A percentile compares a stretch with the other conserved stretches of the same genome.
phyloP scores from a whole-genome alignment of 1,140 invertebrate genomes.

The Euwallacea fornicatus region DNA sequence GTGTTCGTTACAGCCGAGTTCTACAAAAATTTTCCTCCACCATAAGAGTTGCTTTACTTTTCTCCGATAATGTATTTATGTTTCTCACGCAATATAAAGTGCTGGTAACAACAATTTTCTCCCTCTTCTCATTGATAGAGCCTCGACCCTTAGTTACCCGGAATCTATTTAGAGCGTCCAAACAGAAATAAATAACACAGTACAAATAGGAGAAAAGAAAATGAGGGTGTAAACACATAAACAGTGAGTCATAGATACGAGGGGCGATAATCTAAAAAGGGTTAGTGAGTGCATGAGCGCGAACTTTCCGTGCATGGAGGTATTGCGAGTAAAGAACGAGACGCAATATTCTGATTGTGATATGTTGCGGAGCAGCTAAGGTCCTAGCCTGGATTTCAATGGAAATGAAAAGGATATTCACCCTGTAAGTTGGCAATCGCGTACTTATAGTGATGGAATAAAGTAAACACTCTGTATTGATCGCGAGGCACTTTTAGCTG shows the following conservation, averaged over 20 bases:
- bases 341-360: no score
- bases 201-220: conserved; percentile 35
- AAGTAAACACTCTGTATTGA: conserved; percentile 31
- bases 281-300: conserved; percentile 7
- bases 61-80: no score
- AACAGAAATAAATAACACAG: conserved; percentile 38
- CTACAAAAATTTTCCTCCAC: no score
- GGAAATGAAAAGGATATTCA: conserved; percentile 1
- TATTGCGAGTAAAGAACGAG: not conserved
- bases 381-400: no score
- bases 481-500: conserved; percentile 29
- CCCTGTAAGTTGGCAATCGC: conserved; percentile 19
- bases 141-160: not conserved
- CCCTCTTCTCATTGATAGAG: not conserved
- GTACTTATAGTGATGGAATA: conserved; percentile 19
- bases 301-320: not conserved
- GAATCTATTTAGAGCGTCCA: conserved; percentile 18
- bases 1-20: no score
- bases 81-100: no score
- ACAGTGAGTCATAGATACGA: conserved; percentile 37
- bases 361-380: no score
- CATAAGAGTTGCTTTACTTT: no score
- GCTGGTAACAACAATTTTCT: no score
- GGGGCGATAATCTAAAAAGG: conserved; percentile 39
- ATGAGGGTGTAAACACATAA: conserved; percentile 39